Evolutionary conservation across 2,888 invertebrate species (phyloP).

Genomic region (Caenorhabditis sinica): DNA sequence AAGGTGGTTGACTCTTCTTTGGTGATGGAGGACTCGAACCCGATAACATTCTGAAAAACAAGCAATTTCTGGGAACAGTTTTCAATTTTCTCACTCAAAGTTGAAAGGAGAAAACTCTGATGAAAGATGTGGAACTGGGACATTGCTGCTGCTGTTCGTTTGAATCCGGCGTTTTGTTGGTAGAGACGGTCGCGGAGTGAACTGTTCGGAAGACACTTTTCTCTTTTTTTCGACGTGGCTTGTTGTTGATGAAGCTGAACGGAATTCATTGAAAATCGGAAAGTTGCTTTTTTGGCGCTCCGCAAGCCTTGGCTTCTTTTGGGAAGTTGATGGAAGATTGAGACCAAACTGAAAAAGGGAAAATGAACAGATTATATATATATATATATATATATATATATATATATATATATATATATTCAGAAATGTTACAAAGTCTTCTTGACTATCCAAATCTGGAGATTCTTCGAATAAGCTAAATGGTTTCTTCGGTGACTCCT

Average conservation of each 20-base stretch:
- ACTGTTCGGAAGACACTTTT: not conserved
- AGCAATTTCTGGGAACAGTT: not conserved
- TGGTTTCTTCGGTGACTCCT: not conserved
- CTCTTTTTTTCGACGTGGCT: not conserved
- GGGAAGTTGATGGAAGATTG: not conserved
- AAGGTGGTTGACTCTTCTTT: not conserved
- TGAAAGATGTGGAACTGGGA: not conserved
- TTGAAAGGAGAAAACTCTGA: constrained; percentile 37
- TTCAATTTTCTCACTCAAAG: not conserved
- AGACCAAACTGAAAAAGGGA: not conserved
- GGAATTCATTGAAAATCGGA: not conserved
- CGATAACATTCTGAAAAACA: constrained; percentile 34
- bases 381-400: not conserved
- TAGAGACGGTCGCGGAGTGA: not conserved
- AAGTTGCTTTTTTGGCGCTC: not conserved
- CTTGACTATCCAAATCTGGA: constrained; percentile 10
- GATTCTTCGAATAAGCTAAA: not conserved
- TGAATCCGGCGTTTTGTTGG: constrained; percentile 7
- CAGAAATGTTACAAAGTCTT: constrained; percentile 28
- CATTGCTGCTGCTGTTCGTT: no score
- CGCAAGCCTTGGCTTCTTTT: not conserved
- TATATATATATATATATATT: no score
- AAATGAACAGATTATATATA: not conserved
- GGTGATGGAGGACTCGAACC: not conserved
- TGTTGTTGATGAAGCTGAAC: not conserved